Base-by-base conservation (phyloP, 2,888 invertebrate genomes). In the Drosophila neonasuta region DNA sequence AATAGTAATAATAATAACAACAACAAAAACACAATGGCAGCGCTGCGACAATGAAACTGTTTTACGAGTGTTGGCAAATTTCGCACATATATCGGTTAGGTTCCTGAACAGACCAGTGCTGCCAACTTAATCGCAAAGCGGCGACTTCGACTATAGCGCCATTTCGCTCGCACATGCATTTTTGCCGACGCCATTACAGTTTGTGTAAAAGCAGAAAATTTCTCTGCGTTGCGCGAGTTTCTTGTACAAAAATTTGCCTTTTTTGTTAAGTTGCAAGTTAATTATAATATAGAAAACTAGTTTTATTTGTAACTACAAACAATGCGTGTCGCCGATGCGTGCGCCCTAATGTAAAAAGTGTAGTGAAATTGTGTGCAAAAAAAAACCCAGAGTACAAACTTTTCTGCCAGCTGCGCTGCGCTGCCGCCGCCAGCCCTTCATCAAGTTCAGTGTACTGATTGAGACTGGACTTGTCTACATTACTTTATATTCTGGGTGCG, bases 171-270 rank as follows among this genome's bases (percentile, higher is more conserved):
- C 86, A 74, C 81, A 77, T 82, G 81, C 87, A 87, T 88, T 90
- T 89, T 90, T 79, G 89, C 88, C 89, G 90, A 90, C 90, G 90
- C 90, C 91, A 90, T 90, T 89, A 88, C 80, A 88, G 84, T 87
- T 89, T 86, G 64, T 84, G 80, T 76, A 77, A 81, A 80, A 66
- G 75, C 80, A 83, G 83, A 89, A 89, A 89, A 86, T 89, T 89
- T 89, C 82, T 86, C 78, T 86, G 83, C 79, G 75, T 74, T 79
- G 83, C 73, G 76, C 67, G 72, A 74, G 60, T 76, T 86, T 49
- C 72, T 68, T 74, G 67, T 70, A 24, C 24, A 66, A 46, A 51
- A 68, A 45, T 56, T 74, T 71, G 57, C 61, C 67, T 80, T 54
- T 74, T 68, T 77, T 76, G 61, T 74, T 70, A 78, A 80, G 68